A percentile compares a stretch with the other conserved stretches of the same genome.
These are phyloP conservation scores for Sebastes steindachneri DNA, from an alignment of 2,797 vertebrate species.

Conservation along the genomic window DNA sequence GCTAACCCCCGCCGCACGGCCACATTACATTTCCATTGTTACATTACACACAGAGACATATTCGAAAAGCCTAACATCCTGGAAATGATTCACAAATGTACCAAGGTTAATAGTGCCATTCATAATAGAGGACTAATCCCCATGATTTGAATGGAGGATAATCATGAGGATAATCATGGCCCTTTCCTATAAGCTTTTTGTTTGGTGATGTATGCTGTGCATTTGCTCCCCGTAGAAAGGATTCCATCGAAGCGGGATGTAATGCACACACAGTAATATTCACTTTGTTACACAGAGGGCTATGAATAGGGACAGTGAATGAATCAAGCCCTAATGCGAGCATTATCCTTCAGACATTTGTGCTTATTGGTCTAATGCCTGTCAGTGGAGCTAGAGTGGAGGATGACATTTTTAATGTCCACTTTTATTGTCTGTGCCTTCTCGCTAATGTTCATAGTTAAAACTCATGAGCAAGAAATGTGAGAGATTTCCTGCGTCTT, in stretches of 20 bases:
- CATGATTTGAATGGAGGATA: slow-evolving; percentile 65
- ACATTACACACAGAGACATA: slow-evolving; percentile 31
- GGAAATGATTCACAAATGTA: slow-evolving; percentile 63
- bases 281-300: slow-evolving; percentile 61
- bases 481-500: slow-evolving; percentile 12
- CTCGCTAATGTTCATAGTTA: slow-evolving; percentile 51
- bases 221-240: slow-evolving; percentile 64
- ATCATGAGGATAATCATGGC: slow-evolving; percentile 66
- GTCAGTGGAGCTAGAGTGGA: slow-evolving; percentile 55
- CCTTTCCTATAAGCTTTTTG: slow-evolving; percentile 71
- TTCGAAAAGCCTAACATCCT: slow-evolving; percentile 58
- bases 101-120: slow-evolving; percentile 75
- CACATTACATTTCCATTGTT: slow-evolving; percentile 54
- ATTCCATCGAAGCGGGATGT: slow-evolving; percentile 52
- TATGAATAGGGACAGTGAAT: slow-evolving; percentile 62
- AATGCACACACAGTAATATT: slow-evolving; percentile 65
- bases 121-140: slow-evolving; percentile 59
- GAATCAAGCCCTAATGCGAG: slow-evolving; percentile 73
- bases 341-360: slow-evolving; percentile 74
- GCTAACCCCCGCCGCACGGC: slow-evolving; percentile 14
- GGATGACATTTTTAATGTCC: slow-evolving; percentile 66
- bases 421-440: slow-evolving; percentile 57
- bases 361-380: slow-evolving; percentile 70
- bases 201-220: slow-evolving; percentile 73
- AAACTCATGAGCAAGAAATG: slow-evolving; percentile 34